These are phyloP conservation scores for Colletes collaris DNA, from an alignment of 2,888 invertebrate genomes.

Conservation along the genomic window DNA sequence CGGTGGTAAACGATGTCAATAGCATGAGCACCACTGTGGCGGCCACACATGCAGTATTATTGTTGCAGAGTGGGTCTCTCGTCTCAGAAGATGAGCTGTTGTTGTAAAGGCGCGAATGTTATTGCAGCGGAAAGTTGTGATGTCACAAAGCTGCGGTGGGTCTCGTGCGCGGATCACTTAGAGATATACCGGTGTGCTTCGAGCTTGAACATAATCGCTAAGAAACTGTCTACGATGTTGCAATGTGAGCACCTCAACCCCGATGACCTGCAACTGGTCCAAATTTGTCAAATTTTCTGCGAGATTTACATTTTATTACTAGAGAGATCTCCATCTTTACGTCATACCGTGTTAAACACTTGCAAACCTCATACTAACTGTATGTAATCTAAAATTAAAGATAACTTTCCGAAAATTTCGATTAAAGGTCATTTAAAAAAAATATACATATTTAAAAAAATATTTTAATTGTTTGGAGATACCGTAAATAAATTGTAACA, in stretches of 20 bases:
- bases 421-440: too few relatives aligned
- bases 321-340: too few relatives aligned
- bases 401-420: too few relatives aligned
- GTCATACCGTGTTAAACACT: too few relatives aligned
- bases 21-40: constrained; percentile 67
- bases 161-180: constrained; percentile 58
- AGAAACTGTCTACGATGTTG: constrained; percentile 38
- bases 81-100: constrained; percentile 70
- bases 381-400: too few relatives aligned
- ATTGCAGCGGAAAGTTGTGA: constrained; percentile 76
- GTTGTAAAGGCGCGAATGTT: constrained; percentile 76
- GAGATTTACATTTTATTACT: too few relatives aligned
- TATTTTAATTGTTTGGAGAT: too few relatives aligned
- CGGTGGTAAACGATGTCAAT: constrained; percentile 36
- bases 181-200: constrained; percentile 47
- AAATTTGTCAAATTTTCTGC: neutral
- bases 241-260: constrained; percentile 18
- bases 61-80: constrained; percentile 78
- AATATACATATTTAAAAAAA: too few relatives aligned
- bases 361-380: too few relatives aligned
- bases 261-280: constrained; percentile 31
- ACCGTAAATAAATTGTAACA: too few relatives aligned
- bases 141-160: constrained; percentile 77
- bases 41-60: constrained; percentile 80
- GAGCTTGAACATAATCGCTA: constrained; percentile 23